Conservation (phyloP, 2,797 vertebrate genomes). For the Poeciliopsis paucimaculata region DNA sequence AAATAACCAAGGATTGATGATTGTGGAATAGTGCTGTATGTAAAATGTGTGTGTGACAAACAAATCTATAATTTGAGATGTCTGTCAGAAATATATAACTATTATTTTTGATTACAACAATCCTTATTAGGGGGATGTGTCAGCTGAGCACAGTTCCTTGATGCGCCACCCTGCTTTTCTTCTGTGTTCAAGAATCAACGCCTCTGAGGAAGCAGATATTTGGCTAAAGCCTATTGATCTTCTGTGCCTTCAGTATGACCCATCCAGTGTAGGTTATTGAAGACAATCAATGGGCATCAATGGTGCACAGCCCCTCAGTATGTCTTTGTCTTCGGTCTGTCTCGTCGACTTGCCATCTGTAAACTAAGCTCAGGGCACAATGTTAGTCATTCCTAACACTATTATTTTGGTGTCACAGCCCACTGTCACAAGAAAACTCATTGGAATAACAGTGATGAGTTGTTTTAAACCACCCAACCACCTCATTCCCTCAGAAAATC, state of each 20-base stretch:
- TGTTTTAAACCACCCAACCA: neutral
- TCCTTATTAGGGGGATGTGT: neutral
- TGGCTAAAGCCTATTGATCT: neutral
- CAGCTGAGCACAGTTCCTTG: neutral
- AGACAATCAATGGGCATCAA: neutral
- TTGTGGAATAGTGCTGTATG: too few species aligned
- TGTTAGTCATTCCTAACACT: neutral
- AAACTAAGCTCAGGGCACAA: neutral
- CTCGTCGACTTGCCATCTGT: neutral
- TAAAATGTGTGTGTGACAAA: too few species aligned
- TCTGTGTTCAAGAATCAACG: neutral
- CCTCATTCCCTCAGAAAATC: neutral
- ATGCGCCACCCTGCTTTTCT: neutral
- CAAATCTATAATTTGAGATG: too few species aligned
- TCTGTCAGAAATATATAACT: neutral
- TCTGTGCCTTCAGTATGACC: neutral
- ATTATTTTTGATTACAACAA: neutral
- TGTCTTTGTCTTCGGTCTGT: neutral
- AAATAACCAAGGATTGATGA: too few species aligned
- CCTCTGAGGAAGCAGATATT: neutral
- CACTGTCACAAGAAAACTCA: neutral
- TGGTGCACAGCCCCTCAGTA: neutral
- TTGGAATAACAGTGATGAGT: neutral
- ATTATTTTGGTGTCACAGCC: neutral
- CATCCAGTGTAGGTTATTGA: neutral